Base-by-base conservation (phyloP, 1,140 invertebrate species). In the Gerris buenoi region DNA sequence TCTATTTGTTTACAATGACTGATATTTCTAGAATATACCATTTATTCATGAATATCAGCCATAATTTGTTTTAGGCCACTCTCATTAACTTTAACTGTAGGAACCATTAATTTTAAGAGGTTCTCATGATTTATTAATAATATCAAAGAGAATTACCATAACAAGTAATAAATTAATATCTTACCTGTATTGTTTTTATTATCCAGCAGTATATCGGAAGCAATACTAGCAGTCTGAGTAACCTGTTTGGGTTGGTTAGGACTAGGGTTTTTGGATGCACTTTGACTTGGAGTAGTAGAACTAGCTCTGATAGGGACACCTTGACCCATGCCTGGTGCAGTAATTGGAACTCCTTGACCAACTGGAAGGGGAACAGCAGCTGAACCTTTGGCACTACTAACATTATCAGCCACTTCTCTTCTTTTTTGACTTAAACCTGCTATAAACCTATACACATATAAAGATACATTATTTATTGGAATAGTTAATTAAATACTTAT, bases 391-490 rank as follows among this genome's bases (percentile, higher is more conserved):
- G 25, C 58, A 60, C 23, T 60, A 22, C 65, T 72, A 61, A 74
- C 77, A 0, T 76, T 77, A 60, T 89, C 86, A 3, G 87, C 87
- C 25, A 84, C 81, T 71, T 86, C 84, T 65, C 89, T 79, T 68
- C 90, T 79, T 71, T 83, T 85, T 72, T 86, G 86, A 18, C 84
- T 84, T 59, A 91, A 77, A 70, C 84, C 84, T 64, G 90, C 87
- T 63, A 92, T 75, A 76, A 91, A 93, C 73, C 79, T 80, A 59
- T 59, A 69, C 5, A n/a, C n/a, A n/a, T n/a, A n/a, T n/a, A n/a
- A n/a, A n/a, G n/a, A n/a, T n/a, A n/a, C n/a, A n/a, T n/a, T n/a
- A n/a, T n/a, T n/a, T n/a, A n/a, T n/a, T n/a, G n/a, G n/a, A n/a
- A n/a, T n/a, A n/a, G n/a, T n/a, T n/a, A n/a, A n/a, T n/a, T n/a